Conservation (phyloP, 2,888 invertebrate species). For the Aspidiotus rigidus region DNA sequence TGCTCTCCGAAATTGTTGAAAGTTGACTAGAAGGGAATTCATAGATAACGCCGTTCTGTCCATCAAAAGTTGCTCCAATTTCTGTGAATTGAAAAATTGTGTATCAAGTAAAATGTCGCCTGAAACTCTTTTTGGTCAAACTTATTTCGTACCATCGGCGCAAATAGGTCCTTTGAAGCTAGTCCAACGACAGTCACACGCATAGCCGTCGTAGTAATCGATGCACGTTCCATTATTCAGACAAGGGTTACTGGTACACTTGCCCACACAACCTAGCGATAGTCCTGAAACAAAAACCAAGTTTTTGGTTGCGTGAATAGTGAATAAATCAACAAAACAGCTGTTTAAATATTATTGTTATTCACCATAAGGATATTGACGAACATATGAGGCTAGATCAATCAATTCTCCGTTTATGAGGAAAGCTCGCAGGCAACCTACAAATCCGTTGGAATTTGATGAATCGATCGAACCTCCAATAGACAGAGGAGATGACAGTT, state of each 20-base stretch:
- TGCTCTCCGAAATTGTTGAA: slow-evolving; percentile 79
- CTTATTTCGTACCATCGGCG: slow-evolving; percentile 60
- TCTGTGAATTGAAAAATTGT: slow-evolving; percentile 50
- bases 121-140: slow-evolving; percentile 9
- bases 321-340: background rate
- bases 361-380: slow-evolving; percentile 47
- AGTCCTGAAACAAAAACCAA: slow-evolving; percentile 58
- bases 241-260: slow-evolving; percentile 84
- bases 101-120: background rate
- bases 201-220: slow-evolving; percentile 84
- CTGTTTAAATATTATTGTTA: background rate
- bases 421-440: slow-evolving; percentile 84
- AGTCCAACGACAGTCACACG: slow-evolving; percentile 94
- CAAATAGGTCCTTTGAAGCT: slow-evolving; percentile 97
- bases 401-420: slow-evolving; percentile 76
- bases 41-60: slow-evolving; percentile 80
- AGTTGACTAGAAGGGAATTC: slow-evolving; percentile 84
- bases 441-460: slow-evolving; percentile 70
- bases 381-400: slow-evolving; percentile 63
- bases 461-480: slow-evolving; percentile 49
- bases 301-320: background rate
- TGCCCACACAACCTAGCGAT: slow-evolving; percentile 73
- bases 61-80: slow-evolving; percentile 85
- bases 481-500: slow-evolving; percentile 69
- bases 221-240: slow-evolving; percentile 92